Percentiles rank a stretch among this genome's conserved stretches.
These are phyloP conservation scores for Dryocosmus kuriphilus DNA, from an alignment of 2,888 invertebrate genomes.

Conservation along the genomic window DNA sequence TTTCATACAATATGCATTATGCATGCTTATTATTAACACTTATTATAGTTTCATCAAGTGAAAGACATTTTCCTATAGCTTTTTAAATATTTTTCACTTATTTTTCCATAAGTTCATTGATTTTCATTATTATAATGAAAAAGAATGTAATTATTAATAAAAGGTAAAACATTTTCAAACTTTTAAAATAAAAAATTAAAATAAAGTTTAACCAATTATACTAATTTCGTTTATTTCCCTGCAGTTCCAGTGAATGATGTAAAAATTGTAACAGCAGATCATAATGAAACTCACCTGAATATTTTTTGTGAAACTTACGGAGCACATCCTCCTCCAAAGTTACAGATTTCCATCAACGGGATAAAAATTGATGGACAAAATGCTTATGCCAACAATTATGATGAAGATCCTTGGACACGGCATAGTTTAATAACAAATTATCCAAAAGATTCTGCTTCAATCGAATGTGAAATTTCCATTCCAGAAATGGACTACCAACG, in stretches of 20 bases:
- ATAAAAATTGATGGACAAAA: conserved; percentile 42
- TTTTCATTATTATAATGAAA: background rate
- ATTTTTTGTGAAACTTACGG: conserved; percentile 77
- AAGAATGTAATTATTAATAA: no score
- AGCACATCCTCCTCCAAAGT: conserved; percentile 72
- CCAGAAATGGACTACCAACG: conserved; percentile 63
- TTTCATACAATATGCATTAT: conserved; percentile 6
- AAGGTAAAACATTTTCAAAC: no score
- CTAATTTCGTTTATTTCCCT: background rate
- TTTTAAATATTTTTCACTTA: background rate
- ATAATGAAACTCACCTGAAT: conserved; percentile 74
- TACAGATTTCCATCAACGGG: conserved; percentile 68
- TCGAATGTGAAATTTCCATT: conserved; percentile 66
- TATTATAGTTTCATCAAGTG: background rate
- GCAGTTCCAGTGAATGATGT: conserved; percentile 61
- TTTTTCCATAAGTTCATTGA: background rate
- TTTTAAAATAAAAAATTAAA: no score
- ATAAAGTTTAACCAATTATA: background rate
- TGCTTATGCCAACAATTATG: conserved; percentile 35
- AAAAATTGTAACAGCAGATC: conserved; percentile 53
- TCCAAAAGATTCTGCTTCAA: conserved; percentile 53
- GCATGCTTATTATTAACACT: background rate
- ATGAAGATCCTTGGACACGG: conserved; percentile 15
- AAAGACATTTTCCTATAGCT: background rate
- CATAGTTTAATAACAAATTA: conserved; percentile 48